These are phyloP conservation scores for Cyclina sinensis DNA, from an alignment of 1,140 invertebrate genomes.

Conservation along the genomic window DNA sequence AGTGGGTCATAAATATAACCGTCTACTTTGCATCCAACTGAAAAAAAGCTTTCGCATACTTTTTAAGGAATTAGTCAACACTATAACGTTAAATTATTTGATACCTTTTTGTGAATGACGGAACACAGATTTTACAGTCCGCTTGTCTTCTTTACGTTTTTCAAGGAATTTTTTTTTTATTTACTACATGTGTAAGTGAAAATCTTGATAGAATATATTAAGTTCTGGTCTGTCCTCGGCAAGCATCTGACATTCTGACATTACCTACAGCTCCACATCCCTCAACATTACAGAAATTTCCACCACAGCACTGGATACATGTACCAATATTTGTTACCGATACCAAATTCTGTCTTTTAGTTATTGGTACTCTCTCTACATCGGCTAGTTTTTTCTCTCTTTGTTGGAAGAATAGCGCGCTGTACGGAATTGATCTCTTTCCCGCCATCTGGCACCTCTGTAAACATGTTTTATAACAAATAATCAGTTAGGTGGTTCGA, in stretches of 20 bases:
- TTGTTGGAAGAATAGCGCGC: too few species aligned
- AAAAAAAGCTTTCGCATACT: too few species aligned
- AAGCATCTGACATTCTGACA: too few species aligned
- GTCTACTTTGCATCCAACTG: slow-evolving; percentile 21
- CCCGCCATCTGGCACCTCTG: neutral
- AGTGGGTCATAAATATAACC: neutral
- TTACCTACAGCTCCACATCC: slow-evolving; percentile 46
- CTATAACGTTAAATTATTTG: too few species aligned
- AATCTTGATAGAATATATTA: too few species aligned
- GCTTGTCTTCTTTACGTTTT: neutral
- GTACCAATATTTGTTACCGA: neutral
- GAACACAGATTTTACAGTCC: neutral
- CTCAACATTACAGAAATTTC: slow-evolving; percentile 7
- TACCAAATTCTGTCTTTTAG: slow-evolving; percentile 26
- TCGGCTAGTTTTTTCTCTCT: neutral
- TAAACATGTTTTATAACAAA: too few species aligned
- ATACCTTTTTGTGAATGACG: too few species aligned
- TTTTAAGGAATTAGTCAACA: too few species aligned
- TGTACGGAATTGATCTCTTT: neutral
- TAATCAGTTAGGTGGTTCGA: too few species aligned
- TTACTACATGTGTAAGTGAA: neutral
- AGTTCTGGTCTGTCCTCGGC: too few species aligned
- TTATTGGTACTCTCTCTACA: neutral
- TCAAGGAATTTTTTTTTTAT: neutral
- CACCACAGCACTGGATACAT: slow-evolving; percentile 19